Base-by-base conservation (phyloP, 2,888 invertebrate species). In the Meandrusa payeni region DNA sequence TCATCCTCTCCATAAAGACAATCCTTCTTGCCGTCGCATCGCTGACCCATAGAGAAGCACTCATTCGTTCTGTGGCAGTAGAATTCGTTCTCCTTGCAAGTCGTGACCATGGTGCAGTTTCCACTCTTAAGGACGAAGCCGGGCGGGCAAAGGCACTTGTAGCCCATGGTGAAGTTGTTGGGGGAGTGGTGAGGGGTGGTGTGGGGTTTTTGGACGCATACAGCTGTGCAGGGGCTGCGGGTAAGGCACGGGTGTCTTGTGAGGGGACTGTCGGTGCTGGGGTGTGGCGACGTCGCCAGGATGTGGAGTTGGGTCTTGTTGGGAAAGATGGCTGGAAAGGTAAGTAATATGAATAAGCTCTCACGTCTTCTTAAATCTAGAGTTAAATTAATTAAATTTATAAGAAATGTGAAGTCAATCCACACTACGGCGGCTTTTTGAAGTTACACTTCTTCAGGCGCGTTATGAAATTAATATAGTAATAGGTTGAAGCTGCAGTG, bases 151-250 rank as follows among this genome's bases (percentile, higher is more conserved):
- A 90, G 61, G 47, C 91, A 91, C 2, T 70, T 69, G 51, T 76
- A 78, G 0, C 55, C 57, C 49, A 64, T 47, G 6, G 23, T 38
- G 37, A 10, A 39, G 36, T 24, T 44, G 31, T 41, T 19, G 7
- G 43, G 44, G 20, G 41, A 31, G 5, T 50, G 44, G 11, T 56
- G 51, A 3, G 54, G 53, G 4, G 44, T 46, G 2, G 29, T 32
- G 26, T 65, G 67, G 24, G 69, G 39, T 2, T 51, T 64, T 42
- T 91, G 88, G 1, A 94, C 89, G 61, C 96, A 96, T 5, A 95
- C 73, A 64, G 95, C 93, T 1, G 93, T 92, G 59, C 96, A 96
- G 1, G 90, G 90, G 23, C 91, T 91, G 47, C 91, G 91, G 17
- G 78, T 76, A 15, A 83, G 81, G 57, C 95, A 95, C 0, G 88